Evolutionary conservation across 2,888 invertebrate genomes (phyloP).

Genomic region (Sussaba pulchella): DNA sequence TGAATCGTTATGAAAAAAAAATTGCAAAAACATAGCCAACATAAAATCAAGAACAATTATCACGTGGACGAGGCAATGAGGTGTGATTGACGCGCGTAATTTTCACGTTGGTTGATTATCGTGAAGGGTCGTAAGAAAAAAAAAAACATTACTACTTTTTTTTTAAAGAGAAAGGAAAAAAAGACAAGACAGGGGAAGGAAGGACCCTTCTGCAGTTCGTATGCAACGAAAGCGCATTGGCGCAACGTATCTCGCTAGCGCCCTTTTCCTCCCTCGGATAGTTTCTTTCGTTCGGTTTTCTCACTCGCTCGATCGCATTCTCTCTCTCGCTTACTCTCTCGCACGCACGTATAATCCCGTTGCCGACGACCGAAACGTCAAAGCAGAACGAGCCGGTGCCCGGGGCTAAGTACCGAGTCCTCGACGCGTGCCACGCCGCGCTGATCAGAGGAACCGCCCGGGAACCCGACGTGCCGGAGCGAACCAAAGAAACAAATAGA

Average conservation of each 20-base stretch:
- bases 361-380: constrained; percentile 76
- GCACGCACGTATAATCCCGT: constrained; percentile 68
- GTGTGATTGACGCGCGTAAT: neutral
- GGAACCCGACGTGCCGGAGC: constrained; percentile 66
- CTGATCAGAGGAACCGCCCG: constrained; percentile 82
- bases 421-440: constrained; percentile 83
- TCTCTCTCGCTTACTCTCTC: neutral
- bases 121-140: no score
- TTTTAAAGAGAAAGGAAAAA: no score
- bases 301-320: neutral
- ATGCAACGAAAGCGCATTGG: constrained; percentile 46
- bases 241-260: constrained; percentile 30
- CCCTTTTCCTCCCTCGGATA: neutral
- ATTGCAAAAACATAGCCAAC: no score
- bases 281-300: constrained; percentile 9
- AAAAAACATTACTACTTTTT: neutral
- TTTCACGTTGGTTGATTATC: no score
- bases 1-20: no score
- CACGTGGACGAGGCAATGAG: neutral
- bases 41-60: neutral
- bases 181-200: neutral
- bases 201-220: neutral
- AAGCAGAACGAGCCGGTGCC: constrained; percentile 82
- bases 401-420: constrained; percentile 81
- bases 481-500: constrained; percentile 51